Conservation (phyloP, 1,140 invertebrate genomes). For the Pissodes strobi region DNA sequence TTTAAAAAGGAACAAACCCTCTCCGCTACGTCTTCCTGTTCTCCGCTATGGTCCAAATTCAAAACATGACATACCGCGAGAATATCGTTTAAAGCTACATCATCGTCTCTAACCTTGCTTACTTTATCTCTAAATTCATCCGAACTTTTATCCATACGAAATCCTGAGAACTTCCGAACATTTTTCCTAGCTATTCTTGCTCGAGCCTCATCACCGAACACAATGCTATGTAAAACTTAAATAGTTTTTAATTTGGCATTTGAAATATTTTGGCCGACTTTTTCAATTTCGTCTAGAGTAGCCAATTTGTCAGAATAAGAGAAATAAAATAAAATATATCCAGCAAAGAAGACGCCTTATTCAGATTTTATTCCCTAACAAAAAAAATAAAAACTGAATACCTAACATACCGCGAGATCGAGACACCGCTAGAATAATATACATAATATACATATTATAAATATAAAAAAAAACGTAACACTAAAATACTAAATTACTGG, state of each 20-base stretch:
- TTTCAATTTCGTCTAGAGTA: not conserved
- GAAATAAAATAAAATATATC: no score
- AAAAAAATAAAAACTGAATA: no score
- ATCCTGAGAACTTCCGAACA: not conserved
- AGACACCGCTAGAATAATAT: no score
- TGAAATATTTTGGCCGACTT: not conserved
- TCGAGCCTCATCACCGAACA: not conserved
- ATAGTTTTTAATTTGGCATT: no score
- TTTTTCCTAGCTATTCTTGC: not conserved
- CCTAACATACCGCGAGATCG: no score
- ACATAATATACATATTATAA: no score
- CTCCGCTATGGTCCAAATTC: not conserved
- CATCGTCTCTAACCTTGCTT: no score
- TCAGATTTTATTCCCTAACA: no score
- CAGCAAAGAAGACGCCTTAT: no score
- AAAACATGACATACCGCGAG: not conserved
- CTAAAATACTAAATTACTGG: no score
- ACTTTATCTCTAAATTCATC: not conserved
- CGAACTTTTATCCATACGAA: not conserved
- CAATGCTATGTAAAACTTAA: not conserved
- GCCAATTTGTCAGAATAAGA: no score
- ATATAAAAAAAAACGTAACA: no score
- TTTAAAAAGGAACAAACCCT: not conserved
- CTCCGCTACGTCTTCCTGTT: not conserved
- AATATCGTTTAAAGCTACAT: not conserved